Evolutionary conservation across 2,113 vertebrate species (phyloP).

Genomic region (Periophthalmus modestus): DNA sequence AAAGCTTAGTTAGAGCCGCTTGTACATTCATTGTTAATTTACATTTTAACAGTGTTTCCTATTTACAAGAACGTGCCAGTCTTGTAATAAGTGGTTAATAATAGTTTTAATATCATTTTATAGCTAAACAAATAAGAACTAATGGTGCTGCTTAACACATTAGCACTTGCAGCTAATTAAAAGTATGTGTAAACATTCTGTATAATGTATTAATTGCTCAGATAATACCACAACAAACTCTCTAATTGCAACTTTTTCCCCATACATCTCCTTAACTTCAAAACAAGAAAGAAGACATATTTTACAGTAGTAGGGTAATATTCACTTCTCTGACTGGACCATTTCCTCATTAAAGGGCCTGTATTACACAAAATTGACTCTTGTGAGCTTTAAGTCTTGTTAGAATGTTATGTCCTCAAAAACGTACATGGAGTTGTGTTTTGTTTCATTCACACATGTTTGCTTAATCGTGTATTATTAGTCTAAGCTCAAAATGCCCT

Average conservation of each 20-base stretch:
- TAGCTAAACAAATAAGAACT: background rate
- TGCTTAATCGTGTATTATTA: no score
- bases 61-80: background rate
- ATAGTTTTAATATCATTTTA: conserved; percentile 25
- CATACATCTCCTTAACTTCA: background rate
- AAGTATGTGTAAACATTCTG: background rate
- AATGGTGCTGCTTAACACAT: background rate
- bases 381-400: no score
- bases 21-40: background rate
- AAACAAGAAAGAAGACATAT: background rate
- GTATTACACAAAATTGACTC: no score
- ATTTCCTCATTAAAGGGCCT: no score
- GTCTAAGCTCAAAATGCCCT: no score
- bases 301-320: no score
- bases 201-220: background rate
- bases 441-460: no score
- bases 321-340: no score
- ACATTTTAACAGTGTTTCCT: background rate
- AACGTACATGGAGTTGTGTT: no score
- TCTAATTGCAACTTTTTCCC: background rate
- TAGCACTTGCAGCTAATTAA: background rate
- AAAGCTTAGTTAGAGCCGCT: background rate
- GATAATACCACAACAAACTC: background rate
- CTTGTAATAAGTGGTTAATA: conserved; percentile 7
- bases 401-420: no score